Conservation (phyloP, 2,113 vertebrate species). For the Campylomormyrus numenius region DNA sequence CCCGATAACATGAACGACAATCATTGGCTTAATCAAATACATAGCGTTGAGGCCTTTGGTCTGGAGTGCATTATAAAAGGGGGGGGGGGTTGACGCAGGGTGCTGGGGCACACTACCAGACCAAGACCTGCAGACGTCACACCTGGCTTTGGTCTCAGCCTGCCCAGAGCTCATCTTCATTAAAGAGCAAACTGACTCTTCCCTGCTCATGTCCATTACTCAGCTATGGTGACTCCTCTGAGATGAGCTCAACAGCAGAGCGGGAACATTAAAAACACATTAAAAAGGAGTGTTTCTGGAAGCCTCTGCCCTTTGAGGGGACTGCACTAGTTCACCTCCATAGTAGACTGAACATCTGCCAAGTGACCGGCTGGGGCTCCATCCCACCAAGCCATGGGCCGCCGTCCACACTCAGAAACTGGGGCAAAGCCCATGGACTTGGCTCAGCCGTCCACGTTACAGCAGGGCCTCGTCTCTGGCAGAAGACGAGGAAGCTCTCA, state of each 20-base stretch:
- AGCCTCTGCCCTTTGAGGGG: not conserved
- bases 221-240: not conserved
- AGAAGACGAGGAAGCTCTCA: not conserved
- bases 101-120: not conserved
- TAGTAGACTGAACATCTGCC: conserved; percentile 33
- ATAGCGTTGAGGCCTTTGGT: not conserved
- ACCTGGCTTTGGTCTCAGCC: conserved; percentile 64
- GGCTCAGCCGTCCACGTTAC: conserved; percentile 21
- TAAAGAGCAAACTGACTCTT: conserved; percentile 39
- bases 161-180: conserved; percentile 41
- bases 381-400: conserved; percentile 3
- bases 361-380: conserved; percentile 24
- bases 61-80: not conserved
- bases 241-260: not conserved
- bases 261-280: not conserved
- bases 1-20: conserved; percentile 3
- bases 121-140: conserved; percentile 41
- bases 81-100: not conserved
- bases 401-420: conserved; percentile 18
- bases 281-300: not conserved
- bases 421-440: not conserved
- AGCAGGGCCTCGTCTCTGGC: conserved; percentile 9
- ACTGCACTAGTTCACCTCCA: conserved; percentile 40
- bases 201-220: not conserved
- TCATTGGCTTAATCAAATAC: conserved; percentile 18